Conservation (phyloP, 2,888 invertebrate species). For the Limnephilus marmoratus region DNA sequence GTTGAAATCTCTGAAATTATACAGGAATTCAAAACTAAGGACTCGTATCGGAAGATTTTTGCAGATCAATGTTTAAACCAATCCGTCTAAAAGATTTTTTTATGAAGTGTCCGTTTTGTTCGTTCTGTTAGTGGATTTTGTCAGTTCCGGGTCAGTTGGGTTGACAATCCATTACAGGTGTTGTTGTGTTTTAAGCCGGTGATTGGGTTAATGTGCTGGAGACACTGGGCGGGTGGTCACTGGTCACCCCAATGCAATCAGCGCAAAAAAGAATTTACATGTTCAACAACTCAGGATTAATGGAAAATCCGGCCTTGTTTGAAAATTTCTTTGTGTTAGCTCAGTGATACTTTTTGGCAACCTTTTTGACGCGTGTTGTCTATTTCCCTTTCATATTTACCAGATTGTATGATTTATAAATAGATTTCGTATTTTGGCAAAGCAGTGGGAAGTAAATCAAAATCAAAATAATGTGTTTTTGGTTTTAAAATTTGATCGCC, state of each 20-base stretch:
- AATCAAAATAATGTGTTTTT: too few species aligned
- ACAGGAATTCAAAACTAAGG: background rate
- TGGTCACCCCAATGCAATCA: background rate
- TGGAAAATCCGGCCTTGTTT: background rate
- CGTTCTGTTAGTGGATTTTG: background rate
- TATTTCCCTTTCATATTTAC: background rate
- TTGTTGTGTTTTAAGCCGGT: constrained; percentile 10
- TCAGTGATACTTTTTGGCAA: background rate
- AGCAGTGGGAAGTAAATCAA: too few species aligned
- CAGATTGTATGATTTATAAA: background rate
- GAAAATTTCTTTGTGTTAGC: background rate
- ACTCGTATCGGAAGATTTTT: background rate
- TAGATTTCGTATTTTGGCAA: background rate
- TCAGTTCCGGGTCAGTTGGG: background rate
- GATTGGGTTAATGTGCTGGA: constrained; percentile 24
- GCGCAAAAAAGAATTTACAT: background rate
- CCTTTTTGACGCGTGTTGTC: background rate
- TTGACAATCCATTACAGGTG: background rate
- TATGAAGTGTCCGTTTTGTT: background rate
- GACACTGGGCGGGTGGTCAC: background rate
- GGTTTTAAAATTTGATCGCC: too few species aligned
- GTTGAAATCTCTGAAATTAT: background rate
- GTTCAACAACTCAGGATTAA: background rate
- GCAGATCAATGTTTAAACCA: background rate
- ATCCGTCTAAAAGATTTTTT: background rate